phyloP scores from a whole-genome alignment of 2,797 vertebrate species.

The Argentina silus region DNA sequence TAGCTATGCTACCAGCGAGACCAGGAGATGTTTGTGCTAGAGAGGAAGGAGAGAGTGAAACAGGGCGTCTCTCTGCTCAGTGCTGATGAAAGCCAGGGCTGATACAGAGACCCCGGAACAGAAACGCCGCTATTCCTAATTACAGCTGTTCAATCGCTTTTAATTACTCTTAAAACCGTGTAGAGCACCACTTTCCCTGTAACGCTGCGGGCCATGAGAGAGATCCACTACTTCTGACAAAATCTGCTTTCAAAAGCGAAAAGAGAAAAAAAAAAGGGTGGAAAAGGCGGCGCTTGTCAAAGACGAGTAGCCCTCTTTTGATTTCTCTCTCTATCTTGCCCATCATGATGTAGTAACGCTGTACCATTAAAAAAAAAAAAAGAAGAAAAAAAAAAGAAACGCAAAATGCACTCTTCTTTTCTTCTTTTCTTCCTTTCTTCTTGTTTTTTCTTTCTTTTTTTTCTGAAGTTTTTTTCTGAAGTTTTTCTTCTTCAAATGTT shows the following conservation, averaged over 20 bases:
- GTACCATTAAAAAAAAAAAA: conserved; percentile 62
- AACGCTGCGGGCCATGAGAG: conserved; percentile 74
- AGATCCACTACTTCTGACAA: conserved; percentile 67
- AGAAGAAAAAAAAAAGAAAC: conserved; percentile 47
- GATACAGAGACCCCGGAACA: conserved; percentile 73
- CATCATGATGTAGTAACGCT: conserved; percentile 74
- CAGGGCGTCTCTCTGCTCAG: conserved; percentile 66
- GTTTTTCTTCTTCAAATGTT: conserved; percentile 68
- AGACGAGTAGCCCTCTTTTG: conserved; percentile 67
- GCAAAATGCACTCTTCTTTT: conserved; percentile 72
- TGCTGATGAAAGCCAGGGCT: conserved; percentile 73
- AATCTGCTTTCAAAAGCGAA: conserved; percentile 65
- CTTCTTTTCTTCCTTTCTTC: conserved; percentile 10
- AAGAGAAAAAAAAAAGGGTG: conserved; percentile 30
- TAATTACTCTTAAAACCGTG: conserved; percentile 77
- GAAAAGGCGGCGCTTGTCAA: conserved; percentile 37
- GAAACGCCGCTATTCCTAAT: conserved; percentile 71
- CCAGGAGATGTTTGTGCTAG: conserved; percentile 82
- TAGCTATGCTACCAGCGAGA: conserved; percentile 42
- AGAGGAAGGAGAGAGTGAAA: conserved; percentile 82
- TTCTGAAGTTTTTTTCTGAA: conserved; percentile 77
- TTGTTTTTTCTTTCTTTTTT: conserved; percentile 40
- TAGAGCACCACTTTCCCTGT: conserved; percentile 73
- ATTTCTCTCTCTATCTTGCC: conserved; percentile 71
- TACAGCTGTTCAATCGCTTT: conserved; percentile 79